A percentile compares a stretch with the other conserved stretches of the same genome.
These are phyloP conservation scores for Rhynchotus rufescens DNA, from an alignment of 2,797 vertebrate species.

Conservation along the genomic window DNA sequence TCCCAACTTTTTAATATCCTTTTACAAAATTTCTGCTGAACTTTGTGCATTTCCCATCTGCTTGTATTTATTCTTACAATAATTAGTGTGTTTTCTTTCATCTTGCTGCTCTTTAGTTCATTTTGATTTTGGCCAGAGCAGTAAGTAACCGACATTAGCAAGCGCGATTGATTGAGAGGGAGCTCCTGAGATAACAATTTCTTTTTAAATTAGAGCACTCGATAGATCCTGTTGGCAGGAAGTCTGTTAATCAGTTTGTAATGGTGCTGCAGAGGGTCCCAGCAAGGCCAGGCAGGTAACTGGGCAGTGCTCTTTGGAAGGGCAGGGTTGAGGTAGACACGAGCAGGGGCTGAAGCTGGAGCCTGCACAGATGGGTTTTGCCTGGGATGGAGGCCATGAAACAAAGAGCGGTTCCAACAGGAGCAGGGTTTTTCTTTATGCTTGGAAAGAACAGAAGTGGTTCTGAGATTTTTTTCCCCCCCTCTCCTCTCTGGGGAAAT, in stretches of 20 bases:
- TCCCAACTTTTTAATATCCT: neutral
- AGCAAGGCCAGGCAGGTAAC: neutral
- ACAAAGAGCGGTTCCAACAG: neutral
- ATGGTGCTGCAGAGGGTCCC: neutral
- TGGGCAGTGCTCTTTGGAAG: neutral
- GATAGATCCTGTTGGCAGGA: neutral
- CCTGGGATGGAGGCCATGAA: neutral
- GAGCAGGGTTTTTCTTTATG: neutral
- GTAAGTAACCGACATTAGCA: constrained; percentile 5
- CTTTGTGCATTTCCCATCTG: neutral
- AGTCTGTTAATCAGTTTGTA: constrained; percentile 41
- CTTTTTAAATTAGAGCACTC: constrained; percentile 70
- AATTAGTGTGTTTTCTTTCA: neutral
- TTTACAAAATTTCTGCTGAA: neutral
- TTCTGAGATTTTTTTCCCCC: neutral
- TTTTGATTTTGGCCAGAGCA: neutral
- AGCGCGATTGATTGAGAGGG: constrained; percentile 40
- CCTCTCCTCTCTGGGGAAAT: constrained; percentile 66
- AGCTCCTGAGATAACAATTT: constrained; percentile 55
- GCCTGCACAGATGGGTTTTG: neutral
- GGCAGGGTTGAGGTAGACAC: neutral
- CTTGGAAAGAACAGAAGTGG: constrained; percentile 16
- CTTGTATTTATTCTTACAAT: neutral
- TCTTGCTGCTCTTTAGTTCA: neutral
- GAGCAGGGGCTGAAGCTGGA: neutral